Evolutionary conservation across 2,888 invertebrate genomes (phyloP).

Genomic region (Apodemia duryi): DNA sequence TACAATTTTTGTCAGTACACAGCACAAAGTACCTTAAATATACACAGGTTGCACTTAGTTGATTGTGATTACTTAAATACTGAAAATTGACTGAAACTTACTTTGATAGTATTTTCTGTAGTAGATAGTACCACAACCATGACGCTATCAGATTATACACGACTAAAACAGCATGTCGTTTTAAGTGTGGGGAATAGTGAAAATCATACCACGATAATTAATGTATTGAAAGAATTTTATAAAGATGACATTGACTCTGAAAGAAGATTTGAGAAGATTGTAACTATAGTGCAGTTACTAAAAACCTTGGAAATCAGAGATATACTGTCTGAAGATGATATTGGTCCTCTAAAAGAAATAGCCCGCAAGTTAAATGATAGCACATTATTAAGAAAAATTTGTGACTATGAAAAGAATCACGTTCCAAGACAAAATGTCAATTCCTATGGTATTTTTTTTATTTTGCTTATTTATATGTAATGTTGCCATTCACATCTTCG

Average conservation of each 20-base stretch:
- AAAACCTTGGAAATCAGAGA: constrained; percentile 58
- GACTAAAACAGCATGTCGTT: constrained; percentile 49
- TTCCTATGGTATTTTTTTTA: constrained; percentile 44
- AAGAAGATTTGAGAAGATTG: constrained; percentile 56
- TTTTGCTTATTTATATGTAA: too few species aligned
- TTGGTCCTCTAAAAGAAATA: constrained; percentile 54
- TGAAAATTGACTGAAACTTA: too few species aligned
- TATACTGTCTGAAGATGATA: constrained; percentile 54
- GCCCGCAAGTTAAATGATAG: constrained; percentile 45
- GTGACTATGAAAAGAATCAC: constrained; percentile 46
- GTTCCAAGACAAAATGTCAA: constrained; percentile 39
- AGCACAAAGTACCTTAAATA: too few species aligned
- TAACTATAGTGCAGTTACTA: constrained; percentile 50
- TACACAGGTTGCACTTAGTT: too few species aligned
- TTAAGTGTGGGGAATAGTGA: constrained; percentile 45
- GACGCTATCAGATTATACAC: constrained; percentile 53
- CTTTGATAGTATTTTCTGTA: not conserved
- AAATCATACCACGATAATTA: constrained; percentile 45
- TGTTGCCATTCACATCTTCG: too few species aligned
- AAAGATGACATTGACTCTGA: constrained; percentile 58
- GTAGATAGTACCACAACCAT: constrained; percentile 33
- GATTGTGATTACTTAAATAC: too few species aligned
- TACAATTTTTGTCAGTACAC: too few species aligned
- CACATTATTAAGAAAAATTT: constrained; percentile 43
- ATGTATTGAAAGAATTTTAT: constrained; percentile 52